phyloP scores from a whole-genome alignment of 2,113 vertebrate species.

The Monopterus albus region DNA sequence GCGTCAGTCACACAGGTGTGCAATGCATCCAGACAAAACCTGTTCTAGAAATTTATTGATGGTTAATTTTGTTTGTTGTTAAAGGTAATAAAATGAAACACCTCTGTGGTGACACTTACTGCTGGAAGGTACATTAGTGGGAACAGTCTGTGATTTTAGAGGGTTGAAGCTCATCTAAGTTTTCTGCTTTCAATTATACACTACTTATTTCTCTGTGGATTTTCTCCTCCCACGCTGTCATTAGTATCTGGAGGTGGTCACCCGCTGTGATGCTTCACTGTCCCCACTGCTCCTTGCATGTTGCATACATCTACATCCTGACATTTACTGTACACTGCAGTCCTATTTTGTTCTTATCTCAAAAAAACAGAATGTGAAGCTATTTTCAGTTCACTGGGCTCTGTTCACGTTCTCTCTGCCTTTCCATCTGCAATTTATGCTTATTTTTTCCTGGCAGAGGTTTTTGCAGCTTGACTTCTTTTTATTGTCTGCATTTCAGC shows the following conservation, averaged over 20 bases:
- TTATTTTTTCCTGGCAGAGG: neutral
- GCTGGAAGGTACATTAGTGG: no score
- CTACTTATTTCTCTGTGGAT: neutral
- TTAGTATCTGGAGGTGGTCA: neutral
- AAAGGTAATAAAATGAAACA: no score
- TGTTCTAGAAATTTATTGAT: no score
- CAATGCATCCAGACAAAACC: no score
- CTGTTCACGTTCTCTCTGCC: neutral
- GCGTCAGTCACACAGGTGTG: no score
- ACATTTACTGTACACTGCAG: constrained; percentile 17
- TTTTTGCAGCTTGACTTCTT: neutral
- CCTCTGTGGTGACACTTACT: no score
- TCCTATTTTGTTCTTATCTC: neutral
- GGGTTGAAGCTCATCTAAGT: neutral
- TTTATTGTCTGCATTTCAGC: neutral
- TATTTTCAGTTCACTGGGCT: constrained; percentile 4
- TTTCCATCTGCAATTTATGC: neutral
- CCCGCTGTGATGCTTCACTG: constrained; percentile 4
- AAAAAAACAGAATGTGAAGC: neutral
- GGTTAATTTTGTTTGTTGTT: no score
- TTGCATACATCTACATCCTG: constrained; percentile 24
- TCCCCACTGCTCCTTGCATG: neutral
- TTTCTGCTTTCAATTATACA: neutral
- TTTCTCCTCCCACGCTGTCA: neutral
- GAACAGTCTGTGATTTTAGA: neutral